phyloP scores from a whole-genome alignment of 64 coral and sea anemone genomes.

The Porites australiensis region DNA sequence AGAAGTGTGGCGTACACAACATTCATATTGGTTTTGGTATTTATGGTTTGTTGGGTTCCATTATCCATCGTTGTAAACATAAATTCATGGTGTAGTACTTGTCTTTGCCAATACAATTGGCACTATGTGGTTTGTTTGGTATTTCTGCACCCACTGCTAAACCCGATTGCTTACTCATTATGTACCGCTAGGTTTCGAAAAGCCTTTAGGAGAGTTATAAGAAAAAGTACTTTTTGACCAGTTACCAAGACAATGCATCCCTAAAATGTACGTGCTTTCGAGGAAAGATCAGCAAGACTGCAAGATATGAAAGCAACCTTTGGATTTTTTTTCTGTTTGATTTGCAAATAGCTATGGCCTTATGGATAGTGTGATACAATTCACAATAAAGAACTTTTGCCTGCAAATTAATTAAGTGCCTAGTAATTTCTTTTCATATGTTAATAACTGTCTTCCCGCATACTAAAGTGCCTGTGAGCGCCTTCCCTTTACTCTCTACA shows the following conservation, averaged over 20 bases:
- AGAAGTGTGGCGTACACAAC: constrained; percentile 64
- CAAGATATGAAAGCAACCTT: too few relatives aligned
- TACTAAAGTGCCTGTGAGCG: too few relatives aligned
- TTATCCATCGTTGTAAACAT: constrained; percentile 47
- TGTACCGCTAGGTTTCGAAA: constrained; percentile 59
- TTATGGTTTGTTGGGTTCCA: constrained; percentile 67
- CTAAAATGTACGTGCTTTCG: too few relatives aligned
- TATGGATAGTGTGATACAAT: too few relatives aligned
- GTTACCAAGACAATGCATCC: not conserved
- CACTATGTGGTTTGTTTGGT: constrained; percentile 21
- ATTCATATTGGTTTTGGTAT: constrained; percentile 64
- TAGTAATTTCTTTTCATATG: too few relatives aligned
- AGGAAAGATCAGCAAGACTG: too few relatives aligned
- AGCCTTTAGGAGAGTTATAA: constrained; percentile 24
- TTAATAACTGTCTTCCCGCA: too few relatives aligned
- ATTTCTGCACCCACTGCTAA: constrained; percentile 75
- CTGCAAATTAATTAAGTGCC: too few relatives aligned
- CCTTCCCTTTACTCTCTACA: too few relatives aligned
- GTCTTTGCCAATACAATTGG: not conserved
- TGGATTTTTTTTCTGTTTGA: too few relatives aligned
- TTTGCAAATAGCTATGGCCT: too few relatives aligned
- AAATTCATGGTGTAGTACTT: not conserved
- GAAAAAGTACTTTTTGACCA: not conserved
- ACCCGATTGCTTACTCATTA: constrained; percentile 67
- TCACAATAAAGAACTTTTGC: too few relatives aligned